Conservation (phyloP, 2,888 invertebrate species). For the Baccha elongata region DNA sequence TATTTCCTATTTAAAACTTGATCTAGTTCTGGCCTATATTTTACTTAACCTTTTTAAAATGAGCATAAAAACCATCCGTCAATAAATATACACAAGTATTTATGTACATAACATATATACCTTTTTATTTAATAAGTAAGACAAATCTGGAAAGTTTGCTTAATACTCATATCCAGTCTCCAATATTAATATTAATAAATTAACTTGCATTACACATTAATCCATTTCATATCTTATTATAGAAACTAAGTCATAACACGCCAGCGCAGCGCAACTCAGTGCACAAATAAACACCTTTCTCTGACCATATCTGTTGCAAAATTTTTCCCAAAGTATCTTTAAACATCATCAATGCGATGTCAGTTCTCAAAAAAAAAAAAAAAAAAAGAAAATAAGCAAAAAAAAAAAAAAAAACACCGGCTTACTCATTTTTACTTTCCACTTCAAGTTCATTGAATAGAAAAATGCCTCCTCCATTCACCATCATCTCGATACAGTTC, state of each 20-base stretch:
- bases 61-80: too few species aligned
- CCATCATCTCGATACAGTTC: conserved; percentile 5
- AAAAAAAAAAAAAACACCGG: conserved; percentile 38
- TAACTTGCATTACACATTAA: conserved; percentile 4
- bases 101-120: too few species aligned
- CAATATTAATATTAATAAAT: conserved; percentile 12
- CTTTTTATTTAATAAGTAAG: too few species aligned
- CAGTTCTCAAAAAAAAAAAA: conserved; percentile 17
- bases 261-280: background rate
- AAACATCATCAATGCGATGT: conserved; percentile 29
- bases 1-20: too few species aligned
- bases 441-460: conserved; percentile 67
- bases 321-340: conserved; percentile 21
- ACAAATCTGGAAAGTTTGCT: too few species aligned
- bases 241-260: conserved; percentile 32
- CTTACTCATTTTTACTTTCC: conserved; percentile 70
- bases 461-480: conserved; percentile 27
- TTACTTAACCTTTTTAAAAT: too few species aligned
- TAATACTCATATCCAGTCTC: too few species aligned
- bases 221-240: background rate
- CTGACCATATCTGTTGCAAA: conserved; percentile 34
- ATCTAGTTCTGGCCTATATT: too few species aligned
- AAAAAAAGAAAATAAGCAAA: background rate
- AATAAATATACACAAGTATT: too few species aligned
- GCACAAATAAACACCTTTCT: conserved; percentile 8